Evolutionary conservation across 2,113 vertebrate genomes (phyloP).

Genomic region (Apteryx owenii): DNA sequence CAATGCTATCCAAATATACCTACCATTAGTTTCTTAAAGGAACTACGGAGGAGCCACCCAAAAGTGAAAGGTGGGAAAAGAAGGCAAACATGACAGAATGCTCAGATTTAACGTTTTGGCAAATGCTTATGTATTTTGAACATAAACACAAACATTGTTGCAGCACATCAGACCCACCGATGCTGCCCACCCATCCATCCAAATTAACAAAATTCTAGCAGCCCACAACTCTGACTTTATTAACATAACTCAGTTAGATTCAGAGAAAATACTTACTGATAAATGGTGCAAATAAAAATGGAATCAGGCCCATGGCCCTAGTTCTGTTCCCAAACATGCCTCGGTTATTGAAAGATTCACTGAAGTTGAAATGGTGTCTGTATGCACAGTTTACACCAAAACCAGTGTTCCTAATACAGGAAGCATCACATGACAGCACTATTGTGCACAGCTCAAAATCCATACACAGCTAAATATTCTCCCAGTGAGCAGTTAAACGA

Average conservation of each 20-base stretch:
- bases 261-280: not conserved
- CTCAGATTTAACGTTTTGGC: not conserved
- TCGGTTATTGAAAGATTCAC: not conserved
- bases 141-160: not conserved
- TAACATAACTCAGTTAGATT: not conserved
- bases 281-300: not conserved
- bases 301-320: not conserved
- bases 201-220: not conserved
- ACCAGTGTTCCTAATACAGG: not conserved
- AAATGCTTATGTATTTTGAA: accelerated
- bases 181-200: not conserved
- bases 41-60: not conserved
- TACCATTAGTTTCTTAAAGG: not conserved
- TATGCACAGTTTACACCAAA: not conserved
- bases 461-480: not conserved
- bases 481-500: not conserved
- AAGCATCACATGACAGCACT: not conserved
- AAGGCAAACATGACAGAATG: not conserved
- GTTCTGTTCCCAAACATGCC: not conserved
- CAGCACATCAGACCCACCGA: not conserved
- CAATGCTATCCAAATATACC: not conserved
- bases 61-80: not conserved
- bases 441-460: not conserved
- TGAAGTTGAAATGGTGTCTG: not conserved
- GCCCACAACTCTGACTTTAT: not conserved